Conservation (phyloP, 2,888 invertebrate genomes). For the Microplitis deprimator region DNA sequence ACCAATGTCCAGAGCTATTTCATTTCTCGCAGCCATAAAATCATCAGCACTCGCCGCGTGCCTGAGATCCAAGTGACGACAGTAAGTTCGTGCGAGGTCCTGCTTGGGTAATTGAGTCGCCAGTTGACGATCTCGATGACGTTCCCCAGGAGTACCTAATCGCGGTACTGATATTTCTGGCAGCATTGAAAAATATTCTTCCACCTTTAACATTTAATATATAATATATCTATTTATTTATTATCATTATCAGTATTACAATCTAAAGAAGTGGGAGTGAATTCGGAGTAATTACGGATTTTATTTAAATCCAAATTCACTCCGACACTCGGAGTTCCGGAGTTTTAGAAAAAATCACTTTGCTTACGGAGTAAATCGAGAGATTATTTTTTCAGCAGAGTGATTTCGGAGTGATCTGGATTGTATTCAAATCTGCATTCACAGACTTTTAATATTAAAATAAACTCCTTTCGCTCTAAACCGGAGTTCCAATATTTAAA, state of each 20-base stretch:
- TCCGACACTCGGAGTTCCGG: too few species aligned
- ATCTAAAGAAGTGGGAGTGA: background rate
- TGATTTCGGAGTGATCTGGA: too few species aligned
- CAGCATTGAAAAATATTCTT: slow-evolving; percentile 92
- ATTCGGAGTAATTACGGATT: background rate
- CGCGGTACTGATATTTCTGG: slow-evolving; percentile 80
- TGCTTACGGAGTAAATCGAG: too few species aligned
- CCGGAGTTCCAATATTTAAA: too few species aligned
- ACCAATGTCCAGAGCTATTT: slow-evolving; percentile 96
- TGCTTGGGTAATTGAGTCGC: slow-evolving; percentile 94
- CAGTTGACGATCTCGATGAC: slow-evolving; percentile 85
- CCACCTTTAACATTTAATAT: slow-evolving; percentile 76
- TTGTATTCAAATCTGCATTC: too few species aligned
- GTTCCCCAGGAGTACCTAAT: slow-evolving; percentile 84
- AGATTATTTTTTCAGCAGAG: too few species aligned
- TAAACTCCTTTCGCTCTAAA: too few species aligned
- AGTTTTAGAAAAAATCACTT: too few species aligned
- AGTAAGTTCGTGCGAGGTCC: slow-evolving; percentile 91
- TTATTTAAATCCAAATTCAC: too few species aligned
- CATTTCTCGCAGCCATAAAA: slow-evolving; percentile 94
- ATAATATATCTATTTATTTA: background rate
- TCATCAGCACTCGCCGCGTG: slow-evolving; percentile 90
- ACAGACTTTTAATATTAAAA: too few species aligned
- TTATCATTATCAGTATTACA: background rate
- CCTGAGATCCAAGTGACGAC: slow-evolving; percentile 86